phyloP scores from a whole-genome alignment of 2,113 vertebrate genomes.

The Petaurus breviceps region DNA sequence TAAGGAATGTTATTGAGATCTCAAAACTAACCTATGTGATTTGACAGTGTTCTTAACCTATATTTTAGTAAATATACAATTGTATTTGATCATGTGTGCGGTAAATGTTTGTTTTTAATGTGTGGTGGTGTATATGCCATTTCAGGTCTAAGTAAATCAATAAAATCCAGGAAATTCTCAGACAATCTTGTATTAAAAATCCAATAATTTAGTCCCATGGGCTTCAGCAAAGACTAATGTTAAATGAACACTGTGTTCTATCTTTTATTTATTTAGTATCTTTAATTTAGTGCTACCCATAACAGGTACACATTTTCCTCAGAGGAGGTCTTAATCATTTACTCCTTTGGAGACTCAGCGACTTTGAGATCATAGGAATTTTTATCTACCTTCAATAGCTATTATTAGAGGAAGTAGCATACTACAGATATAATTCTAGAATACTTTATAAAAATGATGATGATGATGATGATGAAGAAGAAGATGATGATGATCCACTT shows the following conservation, averaged over 20 bases:
- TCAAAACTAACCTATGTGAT: slow-evolving; percentile 51
- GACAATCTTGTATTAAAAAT: slow-evolving; percentile 15
- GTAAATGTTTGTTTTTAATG: slow-evolving; percentile 31
- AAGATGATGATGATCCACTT: background rate
- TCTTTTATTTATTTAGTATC: background rate
- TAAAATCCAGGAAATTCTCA: slow-evolving; percentile 31
- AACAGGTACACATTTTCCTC: background rate
- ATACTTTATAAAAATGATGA: background rate
- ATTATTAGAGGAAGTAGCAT: background rate
- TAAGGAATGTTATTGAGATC: slow-evolving; percentile 47
- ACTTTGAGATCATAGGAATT: background rate
- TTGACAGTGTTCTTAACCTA: slow-evolving; percentile 22
- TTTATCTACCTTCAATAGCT: background rate
- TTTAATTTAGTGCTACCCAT: background rate
- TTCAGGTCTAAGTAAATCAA: slow-evolving; percentile 15
- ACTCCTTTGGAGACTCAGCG: background rate
- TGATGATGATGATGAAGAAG: background rate
- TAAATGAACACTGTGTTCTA: background rate
- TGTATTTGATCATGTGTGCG: background rate
- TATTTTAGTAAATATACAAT: slow-evolving; percentile 39
- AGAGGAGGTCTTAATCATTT: background rate
- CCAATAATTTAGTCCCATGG: background rate
- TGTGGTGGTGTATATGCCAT: background rate
- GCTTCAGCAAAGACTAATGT: background rate
- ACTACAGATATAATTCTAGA: background rate